Conservation (phyloP, 2,113 vertebrate species). For the Perca flavescens region DNA sequence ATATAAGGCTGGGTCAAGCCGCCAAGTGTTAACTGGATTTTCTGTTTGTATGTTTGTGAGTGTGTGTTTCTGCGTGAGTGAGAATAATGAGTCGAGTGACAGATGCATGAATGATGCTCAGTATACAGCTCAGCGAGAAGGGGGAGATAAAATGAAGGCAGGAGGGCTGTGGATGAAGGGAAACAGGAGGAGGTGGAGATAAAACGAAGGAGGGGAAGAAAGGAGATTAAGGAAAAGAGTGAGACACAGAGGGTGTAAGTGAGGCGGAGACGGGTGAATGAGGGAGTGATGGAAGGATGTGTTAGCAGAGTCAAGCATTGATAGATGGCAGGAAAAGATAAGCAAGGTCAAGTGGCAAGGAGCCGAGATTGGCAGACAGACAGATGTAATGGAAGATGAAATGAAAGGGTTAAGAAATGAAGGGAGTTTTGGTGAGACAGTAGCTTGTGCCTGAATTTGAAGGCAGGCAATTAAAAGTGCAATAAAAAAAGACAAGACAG, state of each 20-base stretch:
- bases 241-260: background rate
- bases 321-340: background rate
- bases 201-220: background rate
- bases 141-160: conserved; percentile 1
- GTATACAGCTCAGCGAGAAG: conserved; percentile 1
- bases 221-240: conserved; percentile 4
- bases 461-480: conserved; percentile 68
- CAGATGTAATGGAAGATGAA: background rate
- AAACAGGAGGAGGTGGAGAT: background rate
- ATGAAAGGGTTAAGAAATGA: background rate
- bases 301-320: background rate
- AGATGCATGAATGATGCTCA: conserved; percentile 46
- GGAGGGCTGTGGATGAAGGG: background rate
- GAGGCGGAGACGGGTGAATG: background rate
- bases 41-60: background rate
- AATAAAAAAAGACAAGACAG: conserved; percentile 66
- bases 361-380: conserved; percentile 29
- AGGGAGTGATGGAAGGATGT: background rate
- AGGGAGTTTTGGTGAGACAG: background rate
- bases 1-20: background rate
- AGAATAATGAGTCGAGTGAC: conserved; percentile 48
- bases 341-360: background rate
- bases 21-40: background rate
- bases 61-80: conserved; percentile 44
- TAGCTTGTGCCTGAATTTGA: conserved; percentile 32